A percentile compares a stretch with the other conserved stretches of the same genome.
Conservation (phyloP, 2,888 invertebrate species). For the Andrena camellia region DNA sequence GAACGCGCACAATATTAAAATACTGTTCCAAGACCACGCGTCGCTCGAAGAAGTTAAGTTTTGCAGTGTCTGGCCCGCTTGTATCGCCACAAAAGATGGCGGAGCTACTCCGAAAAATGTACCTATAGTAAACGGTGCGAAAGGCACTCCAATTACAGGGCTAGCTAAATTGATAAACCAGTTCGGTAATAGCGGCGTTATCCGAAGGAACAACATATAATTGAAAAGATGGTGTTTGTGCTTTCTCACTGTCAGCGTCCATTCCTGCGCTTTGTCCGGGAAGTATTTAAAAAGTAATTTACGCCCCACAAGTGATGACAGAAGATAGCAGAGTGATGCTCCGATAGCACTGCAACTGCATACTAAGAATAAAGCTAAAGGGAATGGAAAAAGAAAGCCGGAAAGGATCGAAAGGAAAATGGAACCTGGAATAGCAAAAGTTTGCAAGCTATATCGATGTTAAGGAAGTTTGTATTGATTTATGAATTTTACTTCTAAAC, state of each 20-base stretch:
- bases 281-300: constrained; percentile 94
- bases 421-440: constrained; percentile 99
- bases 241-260: constrained; percentile 93
- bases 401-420: constrained; percentile 98
- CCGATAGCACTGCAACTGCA: constrained; percentile 98
- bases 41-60: constrained; percentile 95
- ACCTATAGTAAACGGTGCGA: constrained; percentile 96
- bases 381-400: constrained; percentile 98
- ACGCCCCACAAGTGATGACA: constrained; percentile 96
- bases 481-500: not conserved
- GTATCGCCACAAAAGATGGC: constrained; percentile 98
- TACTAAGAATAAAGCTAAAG: constrained; percentile 94
- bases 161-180: constrained; percentile 99
- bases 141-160: constrained; percentile 98
- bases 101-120: constrained; percentile 99
- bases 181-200: constrained; percentile 99
- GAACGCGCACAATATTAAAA: constrained; percentile 91
- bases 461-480: constrained; percentile 63
- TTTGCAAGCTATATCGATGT: constrained; percentile 92
- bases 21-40: constrained; percentile 95
- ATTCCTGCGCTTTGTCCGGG: constrained; percentile 93
- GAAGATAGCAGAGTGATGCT: constrained; percentile 96
- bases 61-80: constrained; percentile 98
- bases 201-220: constrained; percentile 98
- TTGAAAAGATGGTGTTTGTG: constrained; percentile 96